Evolutionary conservation across 2,888 invertebrate species (phyloP), one percentile per base, ranked within the genome.

Genomic region (Phalangium opilio): DNA sequence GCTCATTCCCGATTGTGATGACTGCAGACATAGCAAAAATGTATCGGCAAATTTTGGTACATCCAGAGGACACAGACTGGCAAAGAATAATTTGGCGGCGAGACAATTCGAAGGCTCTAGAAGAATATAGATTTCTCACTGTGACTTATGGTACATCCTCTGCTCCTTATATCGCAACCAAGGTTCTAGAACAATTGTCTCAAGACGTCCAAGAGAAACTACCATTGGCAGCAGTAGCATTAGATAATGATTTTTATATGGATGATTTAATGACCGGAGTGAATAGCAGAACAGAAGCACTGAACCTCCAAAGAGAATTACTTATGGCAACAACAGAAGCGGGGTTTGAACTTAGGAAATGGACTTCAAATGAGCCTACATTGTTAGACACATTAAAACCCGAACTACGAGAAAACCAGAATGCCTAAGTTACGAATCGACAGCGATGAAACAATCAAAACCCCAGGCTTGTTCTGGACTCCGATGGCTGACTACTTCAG

Each of bases 21-120:
- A 58, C 58, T 8, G 62, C 62, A 1, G 66, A 66, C 45, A 61
- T 67, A 7, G 60, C 55, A 15, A 66, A 66, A 54, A 65, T 65
- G 62, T 64, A 61, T 47, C 53, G 63, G 0, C 62, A 64, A 48
- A 57, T 63, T 14, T n/a, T 35, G 10, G 14, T 50, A 10, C 27
- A 17, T n/a, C n/a, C 14, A 2, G 36, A 14, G 2, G 40, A 49
- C 12, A 2, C 44, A 63, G 2, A 45, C 55, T 17, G 36, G 21
- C 65, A 64, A 41, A 44, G 59, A 7, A 64, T 68, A 3, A 35
- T 67, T 3, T 66, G 64, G 65, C 40, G 62, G 15, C 43, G 50
- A 5, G 17, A 55, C 38, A 52, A 56, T 10, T 21, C 41, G 10
- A 42, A 58, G n/a, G 49, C 54, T n/a, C 43, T 59, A 10, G 15